phyloP scores from a whole-genome alignment of 2,113 vertebrate genomes.

The Lepisosteus oculatus region DNA sequence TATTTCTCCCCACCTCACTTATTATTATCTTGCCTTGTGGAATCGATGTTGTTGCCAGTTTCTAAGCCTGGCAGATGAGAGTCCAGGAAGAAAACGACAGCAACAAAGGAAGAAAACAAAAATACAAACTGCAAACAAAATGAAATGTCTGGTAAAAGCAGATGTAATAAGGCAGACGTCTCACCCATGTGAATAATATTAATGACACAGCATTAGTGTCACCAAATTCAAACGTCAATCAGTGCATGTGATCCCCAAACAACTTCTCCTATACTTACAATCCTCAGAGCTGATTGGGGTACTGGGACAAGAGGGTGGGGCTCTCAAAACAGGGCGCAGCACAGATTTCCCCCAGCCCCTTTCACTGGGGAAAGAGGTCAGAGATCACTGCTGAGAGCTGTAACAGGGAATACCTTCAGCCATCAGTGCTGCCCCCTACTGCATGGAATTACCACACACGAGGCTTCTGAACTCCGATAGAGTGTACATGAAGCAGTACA shows the following conservation, averaged over 20 bases:
- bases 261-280: conserved; percentile 56
- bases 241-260: conserved; percentile 44
- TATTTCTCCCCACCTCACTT: background rate
- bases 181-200: too few species aligned
- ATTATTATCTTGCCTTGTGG: background rate
- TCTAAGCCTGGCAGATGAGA: too few species aligned
- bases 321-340: conserved; percentile 69
- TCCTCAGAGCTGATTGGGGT: conserved; percentile 36
- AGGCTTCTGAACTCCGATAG: too few species aligned
- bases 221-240: background rate
- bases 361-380: conserved; percentile 50
- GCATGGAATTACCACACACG: background rate
- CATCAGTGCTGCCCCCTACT: background rate
- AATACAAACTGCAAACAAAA: background rate
- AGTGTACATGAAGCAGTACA: too few species aligned
- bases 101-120: too few species aligned
- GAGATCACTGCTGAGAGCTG: conserved; percentile 16
- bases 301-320: conserved; percentile 28
- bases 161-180: too few species aligned
- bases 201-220: conserved; percentile 6
- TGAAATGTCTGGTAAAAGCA: too few species aligned
- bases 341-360: conserved; percentile 56
- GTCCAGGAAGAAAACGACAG: too few species aligned
- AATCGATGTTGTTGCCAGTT: too few species aligned
- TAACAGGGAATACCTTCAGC: background rate